Percentiles rank a stretch among this genome's conserved stretches.
These are phyloP conservation scores for Solenodon paradoxus DNA, from an alignment of 2,113 vertebrate genomes.

Conservation along the genomic window DNA sequence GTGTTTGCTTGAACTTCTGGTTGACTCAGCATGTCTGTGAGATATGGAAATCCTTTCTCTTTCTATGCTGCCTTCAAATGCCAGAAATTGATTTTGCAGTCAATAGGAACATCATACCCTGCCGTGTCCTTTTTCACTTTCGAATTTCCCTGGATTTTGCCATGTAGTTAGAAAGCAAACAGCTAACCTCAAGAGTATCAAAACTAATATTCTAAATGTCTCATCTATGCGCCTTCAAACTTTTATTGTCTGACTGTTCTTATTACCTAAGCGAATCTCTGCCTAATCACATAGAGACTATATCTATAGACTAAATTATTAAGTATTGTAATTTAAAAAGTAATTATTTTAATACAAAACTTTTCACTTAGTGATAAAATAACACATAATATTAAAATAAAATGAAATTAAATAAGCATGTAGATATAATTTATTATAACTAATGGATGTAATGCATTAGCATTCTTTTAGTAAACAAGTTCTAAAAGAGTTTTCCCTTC, in stretches of 20 bases:
- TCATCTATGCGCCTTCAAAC: not conserved
- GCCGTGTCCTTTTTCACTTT: not conserved
- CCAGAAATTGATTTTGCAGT: constrained; percentile 26
- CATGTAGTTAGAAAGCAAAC: constrained; percentile 21
- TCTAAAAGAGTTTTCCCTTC: not conserved
- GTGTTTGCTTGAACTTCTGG: not conserved
- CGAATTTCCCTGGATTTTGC: not conserved
- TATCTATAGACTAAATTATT: not conserved
- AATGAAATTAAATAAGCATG: not conserved
- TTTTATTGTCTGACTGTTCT: not conserved
- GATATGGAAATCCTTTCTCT: not conserved
- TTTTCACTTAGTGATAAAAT: not conserved
- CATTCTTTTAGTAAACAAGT: not conserved
- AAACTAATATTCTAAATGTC: not conserved
- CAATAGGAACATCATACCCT: not conserved
- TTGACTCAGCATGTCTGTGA: not conserved
- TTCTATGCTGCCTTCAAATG: not conserved
- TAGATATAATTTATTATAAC: not conserved
- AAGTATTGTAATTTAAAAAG: not conserved
- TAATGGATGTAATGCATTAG: not conserved
- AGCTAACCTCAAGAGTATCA: not conserved
- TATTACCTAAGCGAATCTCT: not conserved
- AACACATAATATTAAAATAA: constrained; percentile 13
- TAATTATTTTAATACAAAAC: constrained; percentile 12
- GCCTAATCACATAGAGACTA: not conserved